These are phyloP conservation scores for Spisula solida DNA, from an alignment of 2,888 invertebrate species.

Conservation along the genomic window DNA sequence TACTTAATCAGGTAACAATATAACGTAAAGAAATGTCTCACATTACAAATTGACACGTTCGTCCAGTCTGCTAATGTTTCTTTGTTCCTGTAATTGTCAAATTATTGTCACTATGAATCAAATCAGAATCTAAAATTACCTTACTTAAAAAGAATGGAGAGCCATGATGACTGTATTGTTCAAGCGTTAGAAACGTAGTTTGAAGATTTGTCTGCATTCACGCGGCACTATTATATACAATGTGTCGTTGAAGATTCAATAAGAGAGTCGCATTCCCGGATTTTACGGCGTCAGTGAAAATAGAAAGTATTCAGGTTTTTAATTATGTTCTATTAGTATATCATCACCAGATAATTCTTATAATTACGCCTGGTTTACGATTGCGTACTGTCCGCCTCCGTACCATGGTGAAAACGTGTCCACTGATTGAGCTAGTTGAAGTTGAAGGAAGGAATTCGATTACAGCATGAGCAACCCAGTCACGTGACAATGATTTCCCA, in stretches of 20 bases:
- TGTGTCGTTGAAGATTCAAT: constrained; percentile 10
- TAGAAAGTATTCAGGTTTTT: not conserved
- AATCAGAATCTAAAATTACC: not conserved
- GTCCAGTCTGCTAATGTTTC: not conserved
- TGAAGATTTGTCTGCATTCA: not conserved
- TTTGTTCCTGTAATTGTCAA: not conserved
- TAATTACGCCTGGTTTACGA: too few relatives aligned
- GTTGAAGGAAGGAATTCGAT: too few relatives aligned
- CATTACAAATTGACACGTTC: not conserved
- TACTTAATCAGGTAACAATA: not conserved
- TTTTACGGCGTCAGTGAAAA: not conserved
- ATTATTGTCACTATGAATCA: not conserved
- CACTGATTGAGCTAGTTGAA: too few relatives aligned
- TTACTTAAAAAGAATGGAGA: not conserved
- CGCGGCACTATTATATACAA: not conserved
- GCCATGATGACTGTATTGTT: not conserved
- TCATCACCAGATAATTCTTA: too few relatives aligned
- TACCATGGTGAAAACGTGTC: too few relatives aligned
- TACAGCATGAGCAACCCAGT: too few relatives aligned
- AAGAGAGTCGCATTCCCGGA: not conserved
- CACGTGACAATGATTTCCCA: too few relatives aligned
- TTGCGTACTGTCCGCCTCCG: too few relatives aligned
- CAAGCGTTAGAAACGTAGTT: not conserved
- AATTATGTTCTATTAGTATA: not conserved
- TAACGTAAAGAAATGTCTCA: not conserved